phyloP scores from a whole-genome alignment of 2,113 vertebrate genomes.

The Pterocles orientalis region DNA sequence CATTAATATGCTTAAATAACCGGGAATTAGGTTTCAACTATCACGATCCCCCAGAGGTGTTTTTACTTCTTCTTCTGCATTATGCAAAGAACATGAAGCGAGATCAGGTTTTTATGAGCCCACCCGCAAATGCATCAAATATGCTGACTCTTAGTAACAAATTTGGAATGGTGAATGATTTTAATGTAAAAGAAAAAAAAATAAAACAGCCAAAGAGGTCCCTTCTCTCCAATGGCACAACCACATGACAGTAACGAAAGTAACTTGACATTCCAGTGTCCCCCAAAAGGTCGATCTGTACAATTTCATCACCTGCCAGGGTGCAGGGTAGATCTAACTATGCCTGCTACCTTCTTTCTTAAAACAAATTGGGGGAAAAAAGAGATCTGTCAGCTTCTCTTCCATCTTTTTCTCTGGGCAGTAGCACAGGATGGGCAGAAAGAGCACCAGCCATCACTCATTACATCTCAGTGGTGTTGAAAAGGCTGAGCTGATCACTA shows the following conservation, averaged over 20 bases:
- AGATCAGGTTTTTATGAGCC: conserved; percentile 35
- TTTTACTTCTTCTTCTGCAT: conserved; percentile 33
- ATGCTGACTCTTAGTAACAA: conserved; percentile 7
- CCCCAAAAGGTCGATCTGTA: background rate
- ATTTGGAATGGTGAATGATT: background rate
- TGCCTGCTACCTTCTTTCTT: background rate
- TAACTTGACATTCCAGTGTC: rapidly evolving
- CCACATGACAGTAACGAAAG: background rate
- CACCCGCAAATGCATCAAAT: conserved; percentile 43
- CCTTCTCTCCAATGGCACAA: background rate
- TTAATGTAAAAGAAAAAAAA: background rate
- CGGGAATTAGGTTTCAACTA: conserved; percentile 48
- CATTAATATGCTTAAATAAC: conserved; percentile 25
- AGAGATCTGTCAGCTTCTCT: background rate
- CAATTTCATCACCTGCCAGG: background rate
- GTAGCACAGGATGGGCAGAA: background rate
- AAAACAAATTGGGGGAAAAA: background rate
- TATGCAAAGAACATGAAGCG: conserved; percentile 41
- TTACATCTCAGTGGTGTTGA: background rate
- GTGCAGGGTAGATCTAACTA: background rate
- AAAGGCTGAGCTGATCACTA: background rate
- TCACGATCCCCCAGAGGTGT: background rate
- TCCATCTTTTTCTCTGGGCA: background rate
- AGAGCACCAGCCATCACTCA: background rate
- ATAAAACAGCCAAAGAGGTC: rapidly evolving